A percentile compares a stretch with the other conserved stretches of the same genome.
phyloP scores from a whole-genome alignment of 1,140 invertebrate species.

The Drosophila baimaii region DNA sequence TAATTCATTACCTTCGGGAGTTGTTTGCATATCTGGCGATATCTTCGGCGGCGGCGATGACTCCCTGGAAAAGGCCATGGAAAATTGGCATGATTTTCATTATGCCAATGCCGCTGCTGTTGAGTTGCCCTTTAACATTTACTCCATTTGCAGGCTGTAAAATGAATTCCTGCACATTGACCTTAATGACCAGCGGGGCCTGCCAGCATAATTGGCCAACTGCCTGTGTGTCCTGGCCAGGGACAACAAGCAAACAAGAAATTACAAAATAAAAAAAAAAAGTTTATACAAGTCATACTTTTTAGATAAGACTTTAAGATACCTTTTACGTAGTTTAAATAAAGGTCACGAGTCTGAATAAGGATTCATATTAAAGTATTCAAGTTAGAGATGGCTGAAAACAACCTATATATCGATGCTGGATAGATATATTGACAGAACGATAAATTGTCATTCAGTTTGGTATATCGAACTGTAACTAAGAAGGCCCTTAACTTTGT shows the following conservation, averaged over 20 bases:
- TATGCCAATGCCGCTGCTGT: conserved; percentile 19
- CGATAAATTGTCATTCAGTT: no score
- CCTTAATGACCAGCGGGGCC: conserved; percentile 57
- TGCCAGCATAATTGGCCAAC: conserved; percentile 56
- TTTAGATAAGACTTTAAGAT: conserved; percentile 8
- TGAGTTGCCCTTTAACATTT: conserved; percentile 51
- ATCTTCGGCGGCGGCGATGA: conserved; percentile 34
- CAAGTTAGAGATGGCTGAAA: neutral
- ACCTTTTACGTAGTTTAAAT: neutral
- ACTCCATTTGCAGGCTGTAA: conserved; percentile 56
- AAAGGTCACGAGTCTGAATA: neutral
- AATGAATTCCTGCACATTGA: conserved; percentile 61
- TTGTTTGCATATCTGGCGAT: conserved; percentile 64
- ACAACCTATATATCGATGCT: no score
- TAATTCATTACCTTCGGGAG: conserved; percentile 73
- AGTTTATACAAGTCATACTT: neutral
- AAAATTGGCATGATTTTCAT: conserved; percentile 56
- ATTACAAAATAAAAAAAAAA: conserved; percentile 13
- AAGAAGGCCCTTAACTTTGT: no score
- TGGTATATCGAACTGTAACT: no score
- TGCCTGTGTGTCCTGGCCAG: conserved; percentile 25
- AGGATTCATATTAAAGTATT: neutral
- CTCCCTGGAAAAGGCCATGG: conserved; percentile 18
- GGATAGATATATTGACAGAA: no score
- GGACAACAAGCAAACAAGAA: conserved; percentile 12